phyloP scores from a whole-genome alignment of 2,797 vertebrate species.

The Catharus ustulatus region DNA sequence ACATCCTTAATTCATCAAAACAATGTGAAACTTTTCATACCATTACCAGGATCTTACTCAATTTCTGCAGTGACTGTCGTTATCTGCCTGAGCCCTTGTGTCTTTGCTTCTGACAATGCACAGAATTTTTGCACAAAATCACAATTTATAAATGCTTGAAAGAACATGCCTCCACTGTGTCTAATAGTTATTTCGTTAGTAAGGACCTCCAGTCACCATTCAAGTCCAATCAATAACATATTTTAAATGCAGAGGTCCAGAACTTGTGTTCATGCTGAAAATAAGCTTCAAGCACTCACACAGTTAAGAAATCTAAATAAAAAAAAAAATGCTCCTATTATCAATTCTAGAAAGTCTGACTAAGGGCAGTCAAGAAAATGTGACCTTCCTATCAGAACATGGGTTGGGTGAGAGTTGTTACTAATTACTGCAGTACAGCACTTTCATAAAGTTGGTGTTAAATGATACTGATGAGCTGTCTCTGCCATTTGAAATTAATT shows the following conservation, averaged over 20 bases:
- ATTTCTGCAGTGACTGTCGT: not conserved
- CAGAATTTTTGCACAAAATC: not conserved
- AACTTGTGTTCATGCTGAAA: not conserved
- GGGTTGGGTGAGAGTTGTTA: not conserved
- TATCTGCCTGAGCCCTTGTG: not conserved
- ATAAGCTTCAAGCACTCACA: not conserved
- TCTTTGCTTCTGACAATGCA: not conserved
- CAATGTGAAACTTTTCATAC: not conserved
- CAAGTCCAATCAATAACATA: not conserved
- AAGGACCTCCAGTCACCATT: not conserved
- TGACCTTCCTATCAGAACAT: not conserved
- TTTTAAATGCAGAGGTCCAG: not conserved
- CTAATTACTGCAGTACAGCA: not conserved
- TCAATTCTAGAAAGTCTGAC: not conserved
- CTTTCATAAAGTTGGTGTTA: not conserved
- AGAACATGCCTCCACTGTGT: not conserved
- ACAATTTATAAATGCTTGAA: not conserved
- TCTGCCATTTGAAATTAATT: not conserved
- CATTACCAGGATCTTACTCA: not conserved
- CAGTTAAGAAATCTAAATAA: not conserved
- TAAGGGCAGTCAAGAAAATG: not conserved
- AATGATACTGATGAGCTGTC: not conserved
- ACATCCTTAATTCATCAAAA: not conserved
- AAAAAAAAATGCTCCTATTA: not conserved
- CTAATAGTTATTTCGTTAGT: not conserved